A percentile compares a stretch with the other conserved stretches of the same genome.
Evolutionary conservation across 64 coral and sea anemone species (phyloP).

Genomic region (Anthopleura sola): DNA sequence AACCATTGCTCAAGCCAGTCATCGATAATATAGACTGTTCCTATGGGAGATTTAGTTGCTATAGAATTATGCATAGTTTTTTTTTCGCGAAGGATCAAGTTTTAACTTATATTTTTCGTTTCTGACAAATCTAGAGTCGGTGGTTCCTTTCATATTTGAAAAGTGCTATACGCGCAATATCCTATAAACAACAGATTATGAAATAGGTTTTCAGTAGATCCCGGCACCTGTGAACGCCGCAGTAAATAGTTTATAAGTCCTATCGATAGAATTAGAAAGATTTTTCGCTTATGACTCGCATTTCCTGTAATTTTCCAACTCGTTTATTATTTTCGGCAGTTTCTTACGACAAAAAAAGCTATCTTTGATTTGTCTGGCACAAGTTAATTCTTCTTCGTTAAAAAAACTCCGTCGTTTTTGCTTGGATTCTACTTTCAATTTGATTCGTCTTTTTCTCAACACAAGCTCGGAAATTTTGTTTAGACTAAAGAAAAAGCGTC

Average conservation of each 20-base stretch:
- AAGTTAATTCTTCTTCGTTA: neutral
- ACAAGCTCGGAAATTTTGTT: neutral
- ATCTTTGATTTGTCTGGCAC: constrained; percentile 4
- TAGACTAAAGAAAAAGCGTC: constrained; percentile 2
- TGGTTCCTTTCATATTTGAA: neutral
- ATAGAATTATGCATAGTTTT: neutral
- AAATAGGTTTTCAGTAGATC: neutral
- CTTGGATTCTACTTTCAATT: neutral
- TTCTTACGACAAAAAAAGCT: neutral
- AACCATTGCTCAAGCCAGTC: constrained; percentile 2
- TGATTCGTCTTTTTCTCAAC: neutral
- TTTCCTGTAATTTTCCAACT: constrained; percentile 9
- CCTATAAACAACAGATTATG: neutral
- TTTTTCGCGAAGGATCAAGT: neutral
- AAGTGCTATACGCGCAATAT: neutral
- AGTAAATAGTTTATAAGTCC: constrained; percentile 21
- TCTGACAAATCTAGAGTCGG: neutral
- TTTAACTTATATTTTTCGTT: neutral
- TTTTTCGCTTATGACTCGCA: neutral
- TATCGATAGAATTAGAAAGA: constrained; percentile 22
- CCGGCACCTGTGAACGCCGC: constrained; percentile 8
- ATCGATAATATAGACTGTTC: constrained; percentile 35
- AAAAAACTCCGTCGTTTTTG: neutral
- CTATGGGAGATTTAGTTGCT: constrained; percentile 37
- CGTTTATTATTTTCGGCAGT: constrained; percentile 7